A percentile compares a stretch with the other conserved stretches of the same genome.
Conservation (phyloP, 2,113 vertebrate genomes). For the Gadus macrocephalus region DNA sequence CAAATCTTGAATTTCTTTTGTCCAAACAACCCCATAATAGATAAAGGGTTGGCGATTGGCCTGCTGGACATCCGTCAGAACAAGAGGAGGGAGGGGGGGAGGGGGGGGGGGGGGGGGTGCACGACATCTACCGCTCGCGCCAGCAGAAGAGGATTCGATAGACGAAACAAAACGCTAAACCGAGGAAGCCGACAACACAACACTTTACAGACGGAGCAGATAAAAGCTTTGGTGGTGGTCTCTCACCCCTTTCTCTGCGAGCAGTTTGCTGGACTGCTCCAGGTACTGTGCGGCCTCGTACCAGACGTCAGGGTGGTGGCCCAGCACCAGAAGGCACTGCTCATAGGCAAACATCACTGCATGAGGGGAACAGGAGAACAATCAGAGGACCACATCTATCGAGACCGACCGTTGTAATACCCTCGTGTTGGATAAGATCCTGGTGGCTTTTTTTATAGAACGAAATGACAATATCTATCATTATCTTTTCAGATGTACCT, state of each 20-base stretch:
- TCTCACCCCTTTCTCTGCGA: constrained; percentile 95
- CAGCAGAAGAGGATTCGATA: constrained; percentile 98
- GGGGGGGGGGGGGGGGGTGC: constrained; percentile 55
- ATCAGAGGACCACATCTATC: background rate
- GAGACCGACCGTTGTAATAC: background rate
- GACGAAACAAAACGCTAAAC: constrained; percentile 25
- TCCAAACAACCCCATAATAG: too few relatives aligned
- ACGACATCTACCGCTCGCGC: constrained; percentile 95
- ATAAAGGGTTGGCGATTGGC: too few relatives aligned
- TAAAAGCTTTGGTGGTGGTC: too few relatives aligned
- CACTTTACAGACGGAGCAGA: background rate
- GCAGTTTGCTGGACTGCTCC: constrained; percentile 96
- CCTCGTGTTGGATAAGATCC: too few relatives aligned
- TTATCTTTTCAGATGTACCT: too few relatives aligned
- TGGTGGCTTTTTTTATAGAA: too few relatives aligned
- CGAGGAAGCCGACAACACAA: background rate
- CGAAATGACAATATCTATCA: too few relatives aligned
- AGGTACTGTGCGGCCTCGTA: constrained; percentile 98
- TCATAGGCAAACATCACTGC: constrained; percentile 99
- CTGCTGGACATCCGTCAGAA: too few relatives aligned
- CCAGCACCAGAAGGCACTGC: constrained; percentile 96
- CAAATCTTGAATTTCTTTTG: background rate
- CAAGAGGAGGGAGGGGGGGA: too few relatives aligned
- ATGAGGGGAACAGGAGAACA: constrained; percentile 43
- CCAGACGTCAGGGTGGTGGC: constrained; percentile 98